Evolutionary conservation across 2,113 vertebrate species (phyloP).

Genomic region (Phasianus colchicus): DNA sequence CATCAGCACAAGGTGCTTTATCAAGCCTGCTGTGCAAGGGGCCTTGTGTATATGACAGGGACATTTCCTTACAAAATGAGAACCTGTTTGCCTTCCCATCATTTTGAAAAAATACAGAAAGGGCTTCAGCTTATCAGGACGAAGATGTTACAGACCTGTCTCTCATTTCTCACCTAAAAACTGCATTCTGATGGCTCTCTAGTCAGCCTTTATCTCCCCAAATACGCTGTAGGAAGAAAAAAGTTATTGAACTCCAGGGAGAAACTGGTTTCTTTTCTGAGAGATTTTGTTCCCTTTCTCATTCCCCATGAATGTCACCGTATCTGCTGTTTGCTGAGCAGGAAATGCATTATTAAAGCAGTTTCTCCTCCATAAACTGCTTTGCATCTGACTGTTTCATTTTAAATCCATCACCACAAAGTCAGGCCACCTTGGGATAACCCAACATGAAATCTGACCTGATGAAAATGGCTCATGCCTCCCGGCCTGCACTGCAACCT

Average conservation of each 20-base stretch:
- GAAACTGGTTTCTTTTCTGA: slow-evolving; percentile 16
- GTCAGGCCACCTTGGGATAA: slow-evolving; percentile 71
- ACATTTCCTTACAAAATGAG: not conserved
- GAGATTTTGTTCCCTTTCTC: slow-evolving; percentile 12
- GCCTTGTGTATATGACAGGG: not conserved
- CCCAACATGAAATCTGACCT: slow-evolving; percentile 56
- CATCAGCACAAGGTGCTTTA: not conserved
- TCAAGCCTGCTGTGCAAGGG: not conserved
- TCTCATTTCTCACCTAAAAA: not conserved
- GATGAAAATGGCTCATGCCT: slow-evolving; percentile 64
- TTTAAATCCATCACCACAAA: slow-evolving; percentile 57
- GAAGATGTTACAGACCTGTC: not conserved
- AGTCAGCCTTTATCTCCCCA: slow-evolving; percentile 1
- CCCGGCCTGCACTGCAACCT: slow-evolving; percentile 50
- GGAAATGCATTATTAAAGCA: slow-evolving; percentile 73
- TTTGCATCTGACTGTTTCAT: slow-evolving; percentile 59
- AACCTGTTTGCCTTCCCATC: not conserved
- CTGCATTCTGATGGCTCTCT: not conserved
- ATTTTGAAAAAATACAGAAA: not conserved
- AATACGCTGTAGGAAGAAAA: not conserved
- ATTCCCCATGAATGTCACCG: slow-evolving; percentile 26
- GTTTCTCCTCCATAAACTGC: slow-evolving; percentile 63
- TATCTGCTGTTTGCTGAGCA: slow-evolving; percentile 68
- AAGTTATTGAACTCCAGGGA: slow-evolving; percentile 37
- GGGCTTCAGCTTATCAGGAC: not conserved